phyloP scores from a whole-genome alignment of 2,888 invertebrate genomes.

The Mesorhabditis belari region DNA sequence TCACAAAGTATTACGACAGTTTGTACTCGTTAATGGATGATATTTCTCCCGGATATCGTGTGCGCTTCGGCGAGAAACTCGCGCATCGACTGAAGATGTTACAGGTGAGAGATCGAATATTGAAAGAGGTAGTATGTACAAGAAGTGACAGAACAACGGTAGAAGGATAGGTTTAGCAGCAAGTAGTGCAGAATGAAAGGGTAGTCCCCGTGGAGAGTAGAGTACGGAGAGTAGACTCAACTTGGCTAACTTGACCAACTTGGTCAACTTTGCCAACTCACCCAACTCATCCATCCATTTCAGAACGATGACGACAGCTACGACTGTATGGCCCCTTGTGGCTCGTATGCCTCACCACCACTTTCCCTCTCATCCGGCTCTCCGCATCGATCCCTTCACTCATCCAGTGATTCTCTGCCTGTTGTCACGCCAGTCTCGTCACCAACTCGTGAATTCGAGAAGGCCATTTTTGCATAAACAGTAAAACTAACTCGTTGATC shows the following conservation, averaged over 20 bases:
- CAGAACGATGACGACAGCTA: neutral
- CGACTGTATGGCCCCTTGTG: neutral
- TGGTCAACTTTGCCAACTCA: too few species aligned
- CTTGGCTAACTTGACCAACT: constrained; percentile 4
- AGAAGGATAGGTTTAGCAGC: neutral
- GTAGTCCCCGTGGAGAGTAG: neutral
- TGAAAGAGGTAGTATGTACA: neutral
- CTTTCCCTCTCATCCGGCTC: neutral
- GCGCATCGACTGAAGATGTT: constrained; percentile 29
- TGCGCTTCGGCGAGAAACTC: constrained; percentile 40
- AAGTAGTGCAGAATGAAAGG: neutral
- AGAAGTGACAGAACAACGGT: neutral
- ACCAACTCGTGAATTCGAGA: constrained; percentile 11
- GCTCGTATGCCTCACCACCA: neutral
- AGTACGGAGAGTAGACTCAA: neutral
- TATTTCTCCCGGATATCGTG: constrained; percentile 64
- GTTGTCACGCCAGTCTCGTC: constrained; percentile 24
- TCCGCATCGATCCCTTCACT: neutral
- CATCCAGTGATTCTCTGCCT: constrained; percentile 25
- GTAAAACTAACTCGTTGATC: too few species aligned
- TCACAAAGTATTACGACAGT: constrained; percentile 68
- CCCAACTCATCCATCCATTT: too few species aligned
- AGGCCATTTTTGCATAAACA: constrained; percentile 2
- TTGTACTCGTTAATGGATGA: constrained; percentile 72
- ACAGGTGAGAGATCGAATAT: constrained; percentile 13